Base-by-base conservation (phyloP, 2,888 invertebrate species). In the Gymnosoma rotundatum region DNA sequence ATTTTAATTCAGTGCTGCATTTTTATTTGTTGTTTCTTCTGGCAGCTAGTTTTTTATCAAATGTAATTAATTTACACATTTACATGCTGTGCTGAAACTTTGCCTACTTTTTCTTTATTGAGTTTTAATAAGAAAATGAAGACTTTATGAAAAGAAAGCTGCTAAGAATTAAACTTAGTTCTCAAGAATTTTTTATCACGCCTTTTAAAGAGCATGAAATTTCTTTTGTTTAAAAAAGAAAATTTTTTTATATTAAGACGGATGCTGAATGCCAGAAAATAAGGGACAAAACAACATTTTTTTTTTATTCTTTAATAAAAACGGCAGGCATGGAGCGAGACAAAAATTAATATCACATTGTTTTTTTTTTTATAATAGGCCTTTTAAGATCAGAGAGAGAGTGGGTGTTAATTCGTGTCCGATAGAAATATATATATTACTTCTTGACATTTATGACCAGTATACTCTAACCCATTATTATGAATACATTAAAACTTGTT, bases 31-130 rank as follows among this genome's bases (percentile, higher is more conserved):
- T 54, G 32, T 69, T 78, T 63, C 61, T 32, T 61, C 54, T 61
- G 61, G 52, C 61, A 72, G 70, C 36, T 36, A 64, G 21, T 52
- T 72, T 66, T 32, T 58, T 72, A 16, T 72, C 32, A 58, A 72
- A 72, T 64, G 58, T 38, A 72, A 79, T 79, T 79, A 72, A 79
- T 79, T 79, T 72, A 79, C 56, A 72, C 38, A 66, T 64, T 78
- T 72, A 25, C 16, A 14, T 16, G 16, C 32, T 3, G 42, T 20
- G 42, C 63, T 56, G 12, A 6, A 45, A 32, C 25, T 75, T 16
- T 0, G 0, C 0, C 4, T 20, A 8, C 18, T 60, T 10, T 32
- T 69, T 61, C 60, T 60, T 54, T 52, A 78, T 25, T 7, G 25
- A 45, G 7, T 54, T 56, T 7, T 21, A 56, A 7, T 12, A 21